These are phyloP conservation scores for Tineola bisselliella DNA, from an alignment of 2,888 invertebrate species.

Conservation along the genomic window DNA sequence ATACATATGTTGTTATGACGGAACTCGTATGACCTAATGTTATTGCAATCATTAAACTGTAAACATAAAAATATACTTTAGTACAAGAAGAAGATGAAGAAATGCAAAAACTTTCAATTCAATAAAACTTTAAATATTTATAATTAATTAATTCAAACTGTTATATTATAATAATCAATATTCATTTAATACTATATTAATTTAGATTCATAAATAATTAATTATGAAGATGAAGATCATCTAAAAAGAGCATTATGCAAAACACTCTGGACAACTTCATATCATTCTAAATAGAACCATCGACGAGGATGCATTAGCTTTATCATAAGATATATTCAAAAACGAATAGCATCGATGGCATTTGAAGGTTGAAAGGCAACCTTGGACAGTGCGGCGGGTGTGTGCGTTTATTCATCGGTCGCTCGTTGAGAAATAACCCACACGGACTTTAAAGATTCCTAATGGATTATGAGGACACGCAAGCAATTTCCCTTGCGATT, in stretches of 20 bases:
- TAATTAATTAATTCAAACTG: neutral
- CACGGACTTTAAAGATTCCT: neutral
- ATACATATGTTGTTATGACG: constrained; percentile 2
- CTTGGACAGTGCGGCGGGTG: neutral
- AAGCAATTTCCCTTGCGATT: neutral
- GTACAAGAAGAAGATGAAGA: too few species aligned
- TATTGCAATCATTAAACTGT: neutral
- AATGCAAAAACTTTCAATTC: too few species aligned
- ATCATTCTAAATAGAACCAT: too few species aligned
- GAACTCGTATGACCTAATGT: neutral
- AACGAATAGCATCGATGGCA: neutral
- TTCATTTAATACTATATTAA: neutral
- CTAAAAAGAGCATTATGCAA: too few species aligned
- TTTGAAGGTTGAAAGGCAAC: constrained; percentile 1
- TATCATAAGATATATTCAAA: neutral
- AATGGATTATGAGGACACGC: neutral
- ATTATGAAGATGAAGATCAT: too few species aligned
- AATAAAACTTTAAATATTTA: too few species aligned
- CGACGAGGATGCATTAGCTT: neutral
- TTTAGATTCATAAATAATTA: neutral
- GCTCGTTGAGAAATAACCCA: neutral
- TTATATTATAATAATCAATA: neutral
- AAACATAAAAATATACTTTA: neutral
- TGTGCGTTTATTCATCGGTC: neutral
- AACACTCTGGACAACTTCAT: too few species aligned